Conservation (phyloP, 2,113 vertebrate species). For the Leucopternis melanops region DNA sequence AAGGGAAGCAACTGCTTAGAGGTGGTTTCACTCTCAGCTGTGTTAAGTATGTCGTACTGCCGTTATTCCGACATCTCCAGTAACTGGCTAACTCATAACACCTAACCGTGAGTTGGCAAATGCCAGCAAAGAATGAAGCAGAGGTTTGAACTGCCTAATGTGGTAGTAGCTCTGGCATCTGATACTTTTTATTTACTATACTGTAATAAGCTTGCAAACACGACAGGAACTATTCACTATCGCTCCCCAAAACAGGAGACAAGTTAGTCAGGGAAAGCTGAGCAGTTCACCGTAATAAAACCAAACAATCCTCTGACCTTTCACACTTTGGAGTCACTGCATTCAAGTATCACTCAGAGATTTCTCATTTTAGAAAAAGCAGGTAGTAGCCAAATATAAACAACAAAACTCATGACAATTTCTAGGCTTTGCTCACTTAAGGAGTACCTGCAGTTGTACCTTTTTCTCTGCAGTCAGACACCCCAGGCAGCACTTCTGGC, state of each 20-base stretch:
- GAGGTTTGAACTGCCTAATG: background rate
- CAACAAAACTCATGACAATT: background rate
- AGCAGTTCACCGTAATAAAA: background rate
- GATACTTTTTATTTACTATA: background rate
- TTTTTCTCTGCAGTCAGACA: background rate
- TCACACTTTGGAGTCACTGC: background rate
- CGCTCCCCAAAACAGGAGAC: background rate
- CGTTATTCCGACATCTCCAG: background rate
- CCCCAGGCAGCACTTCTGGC: background rate
- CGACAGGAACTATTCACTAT: background rate
- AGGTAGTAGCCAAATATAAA: background rate
- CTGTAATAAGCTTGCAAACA: background rate
- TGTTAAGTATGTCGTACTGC: background rate
- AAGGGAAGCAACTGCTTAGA: background rate
- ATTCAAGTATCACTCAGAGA: background rate
- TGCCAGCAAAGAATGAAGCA: background rate
- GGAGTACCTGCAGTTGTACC: background rate
- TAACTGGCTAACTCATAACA: background rate
- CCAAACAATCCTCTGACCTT: background rate
- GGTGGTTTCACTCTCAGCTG: background rate
- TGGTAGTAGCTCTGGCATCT: background rate
- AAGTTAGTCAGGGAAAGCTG: background rate
- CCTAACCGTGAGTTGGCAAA: background rate
- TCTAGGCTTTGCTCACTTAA: background rate
- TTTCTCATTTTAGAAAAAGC: background rate